Base-by-base conservation (phyloP, 2,888 invertebrate genomes). In the Cerceris rybyensis region DNA sequence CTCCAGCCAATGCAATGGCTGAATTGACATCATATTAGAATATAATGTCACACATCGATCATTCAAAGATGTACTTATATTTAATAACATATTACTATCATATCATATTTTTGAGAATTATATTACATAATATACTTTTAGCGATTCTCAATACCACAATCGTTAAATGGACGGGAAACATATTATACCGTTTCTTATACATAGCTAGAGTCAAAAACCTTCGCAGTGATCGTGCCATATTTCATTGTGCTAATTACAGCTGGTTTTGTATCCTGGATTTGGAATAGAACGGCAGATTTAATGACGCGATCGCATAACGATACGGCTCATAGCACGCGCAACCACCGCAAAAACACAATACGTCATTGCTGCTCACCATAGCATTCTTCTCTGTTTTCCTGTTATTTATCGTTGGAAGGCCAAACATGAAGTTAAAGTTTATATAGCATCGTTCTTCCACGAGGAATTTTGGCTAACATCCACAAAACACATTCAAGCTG, bases 181-280 rank as follows among this genome's bases (percentile, higher is more conserved):
- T 28, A 28, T 28, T 4, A 28, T 28, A 28, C 28, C 28, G 28
- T 28, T 28, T 28, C 28, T 28, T 28, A 28, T 28, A 28, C 28
- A 28, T 28, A 28, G 28, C 1, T 43, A 14, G 16, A n/a, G 7
- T 55, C 43, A 54, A 54, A 55, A 43, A 55, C 54, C 39, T 54
- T 9, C 50, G 28, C 28, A n/a, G 28, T 50, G 39, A 14, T 11
- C 42, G 54, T 42, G 65, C 42, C 13, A 55, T 55, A 55, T 28
- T 13, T 28, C 28, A 28, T 17, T 43, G 54, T 49, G 43, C 54
- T 69, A 71, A 80, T 80, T 71, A 55, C 54, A 17, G 13, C 6
- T 41, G 68, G 59, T 79, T 73, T 70, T 49, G 58, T 58, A 8
- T 41, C 14, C 8, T 14, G 17, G 57, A 66, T 66, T 66, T 46